Conservation (phyloP, 1,140 invertebrate species). For the Spodoptera litura region DNA sequence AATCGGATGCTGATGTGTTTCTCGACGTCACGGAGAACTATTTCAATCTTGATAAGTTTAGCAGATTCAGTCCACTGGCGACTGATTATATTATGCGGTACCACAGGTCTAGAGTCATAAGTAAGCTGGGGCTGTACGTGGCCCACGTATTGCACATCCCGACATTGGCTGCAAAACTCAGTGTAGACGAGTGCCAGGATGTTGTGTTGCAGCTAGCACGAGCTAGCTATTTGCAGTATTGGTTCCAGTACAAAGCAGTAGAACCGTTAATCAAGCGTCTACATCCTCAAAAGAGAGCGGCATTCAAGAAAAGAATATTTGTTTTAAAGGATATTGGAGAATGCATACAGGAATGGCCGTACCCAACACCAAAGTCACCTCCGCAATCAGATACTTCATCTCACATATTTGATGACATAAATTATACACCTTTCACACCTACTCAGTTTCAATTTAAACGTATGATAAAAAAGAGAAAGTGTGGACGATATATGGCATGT, state of each 20-base stretch:
- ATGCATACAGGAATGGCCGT: constrained; percentile 45
- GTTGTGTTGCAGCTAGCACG: constrained; percentile 60
- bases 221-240: constrained; percentile 61
- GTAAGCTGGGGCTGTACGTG: constrained; percentile 67
- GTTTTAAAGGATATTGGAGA: constrained; percentile 50
- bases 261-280: constrained; percentile 69
- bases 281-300: constrained; percentile 41
- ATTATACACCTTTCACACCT: neutral
- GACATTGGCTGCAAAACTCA: constrained; percentile 60
- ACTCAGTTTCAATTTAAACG: neutral
- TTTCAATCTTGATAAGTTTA: constrained; percentile 53
- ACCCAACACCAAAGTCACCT: constrained; percentile 40
- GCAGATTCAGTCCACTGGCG: constrained; percentile 50
- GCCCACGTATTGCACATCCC: constrained; percentile 59
- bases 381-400: neutral
- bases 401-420: constrained; percentile 36
- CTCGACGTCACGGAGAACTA: constrained; percentile 69
- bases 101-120: constrained; percentile 58
- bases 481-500: neutral
- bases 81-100: constrained; percentile 63
- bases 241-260: constrained; percentile 66
- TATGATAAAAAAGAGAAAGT: constrained; percentile 2
- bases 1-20: constrained; percentile 60
- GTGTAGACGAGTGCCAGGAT: constrained; percentile 59
- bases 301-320: constrained; percentile 54